Evolutionary conservation across 2,888 invertebrate species (phyloP).

Genomic region (Agrilus mali): DNA sequence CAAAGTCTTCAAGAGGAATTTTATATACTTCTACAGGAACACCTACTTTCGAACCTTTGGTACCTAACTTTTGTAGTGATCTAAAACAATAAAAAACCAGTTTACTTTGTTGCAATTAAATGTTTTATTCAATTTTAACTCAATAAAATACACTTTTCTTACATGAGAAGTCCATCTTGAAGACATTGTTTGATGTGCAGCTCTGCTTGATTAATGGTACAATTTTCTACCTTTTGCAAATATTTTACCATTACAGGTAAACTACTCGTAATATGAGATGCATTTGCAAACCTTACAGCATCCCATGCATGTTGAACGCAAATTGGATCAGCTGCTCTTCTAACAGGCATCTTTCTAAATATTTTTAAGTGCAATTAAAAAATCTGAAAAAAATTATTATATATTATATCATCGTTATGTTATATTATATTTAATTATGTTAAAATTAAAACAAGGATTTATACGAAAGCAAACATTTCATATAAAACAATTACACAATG

Average conservation of each 20-base stretch:
- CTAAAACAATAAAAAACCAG: conserved; percentile 5
- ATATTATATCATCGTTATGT: neutral
- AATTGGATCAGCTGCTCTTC: conserved; percentile 29
- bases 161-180: conserved; percentile 28
- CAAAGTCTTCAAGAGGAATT: conserved; percentile 23
- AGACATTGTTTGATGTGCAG: conserved; percentile 25
- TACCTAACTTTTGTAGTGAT: conserved; percentile 12
- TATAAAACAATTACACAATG: neutral
- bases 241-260: conserved; percentile 23
- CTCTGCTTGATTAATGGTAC: conserved; percentile 24
- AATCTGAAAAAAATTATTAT: neutral
- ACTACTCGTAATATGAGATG: conserved; percentile 24
- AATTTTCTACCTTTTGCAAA: conserved; percentile 24
- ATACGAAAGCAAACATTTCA: neutral
- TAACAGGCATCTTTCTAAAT: conserved; percentile 26
- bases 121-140: conserved; percentile 3
- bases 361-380: conserved; percentile 1
- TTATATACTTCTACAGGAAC: conserved; percentile 19
- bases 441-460: neutral
- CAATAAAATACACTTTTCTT: conserved; percentile 13
- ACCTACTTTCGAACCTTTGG: conserved; percentile 16
- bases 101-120: neutral
- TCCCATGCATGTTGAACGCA: conserved; percentile 32
- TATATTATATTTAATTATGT: no score
- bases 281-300: conserved; percentile 24